Conservation (phyloP, 2,113 vertebrate species). For the Sylvilagus bachmani region DNA sequence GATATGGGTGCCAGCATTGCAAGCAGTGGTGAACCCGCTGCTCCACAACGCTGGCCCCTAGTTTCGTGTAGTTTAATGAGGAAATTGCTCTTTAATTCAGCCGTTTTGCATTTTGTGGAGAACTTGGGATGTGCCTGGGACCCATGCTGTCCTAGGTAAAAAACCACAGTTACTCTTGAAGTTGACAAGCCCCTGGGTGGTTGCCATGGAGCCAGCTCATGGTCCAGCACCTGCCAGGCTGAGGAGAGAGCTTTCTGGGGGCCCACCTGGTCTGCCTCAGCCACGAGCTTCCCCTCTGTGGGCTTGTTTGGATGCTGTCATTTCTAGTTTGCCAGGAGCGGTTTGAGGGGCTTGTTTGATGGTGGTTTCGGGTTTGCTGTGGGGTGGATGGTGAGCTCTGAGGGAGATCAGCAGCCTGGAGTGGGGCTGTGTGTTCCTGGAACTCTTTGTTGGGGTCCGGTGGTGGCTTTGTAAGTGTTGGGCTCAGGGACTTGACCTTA, state of each 20-base stretch:
- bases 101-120: neutral
- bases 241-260: neutral
- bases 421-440: neutral
- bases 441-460: neutral
- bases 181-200: neutral
- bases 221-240: neutral
- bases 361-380: neutral
- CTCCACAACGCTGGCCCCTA: no score
- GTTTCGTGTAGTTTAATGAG: no score
- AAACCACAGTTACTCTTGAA: neutral
- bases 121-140: neutral
- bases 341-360: neutral
- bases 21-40: no score
- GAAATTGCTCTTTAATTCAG: neutral
- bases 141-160: neutral
- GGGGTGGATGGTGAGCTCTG: neutral
- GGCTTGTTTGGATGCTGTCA: neutral
- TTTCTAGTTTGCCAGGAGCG: neutral
- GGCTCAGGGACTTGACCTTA: neutral
- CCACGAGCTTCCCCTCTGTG: accelerated
- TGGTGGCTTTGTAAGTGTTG: neutral
- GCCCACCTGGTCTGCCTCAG: accelerated
- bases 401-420: neutral
- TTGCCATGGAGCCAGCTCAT: neutral
- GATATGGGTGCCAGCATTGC: no score